A percentile compares a stretch with the other conserved stretches of the same genome.
Evolutionary conservation across 2,888 invertebrate species (phyloP).

Genomic region (Leucophora obtusa): DNA sequence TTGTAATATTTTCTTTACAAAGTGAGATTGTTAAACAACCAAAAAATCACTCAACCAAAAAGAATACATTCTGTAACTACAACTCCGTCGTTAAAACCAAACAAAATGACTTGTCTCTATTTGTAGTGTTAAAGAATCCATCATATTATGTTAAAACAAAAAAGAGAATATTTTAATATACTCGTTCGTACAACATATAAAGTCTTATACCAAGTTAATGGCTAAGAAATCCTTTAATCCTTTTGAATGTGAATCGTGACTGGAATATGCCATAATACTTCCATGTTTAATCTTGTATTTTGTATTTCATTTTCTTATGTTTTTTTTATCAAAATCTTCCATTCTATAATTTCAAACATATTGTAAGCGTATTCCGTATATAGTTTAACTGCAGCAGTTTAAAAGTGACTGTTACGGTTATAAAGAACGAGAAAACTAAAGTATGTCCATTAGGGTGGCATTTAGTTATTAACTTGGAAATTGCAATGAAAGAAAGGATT

Average conservation of each 20-base stretch:
- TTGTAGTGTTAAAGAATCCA: slow-evolving; percentile 44
- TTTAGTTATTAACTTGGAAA: not conserved
- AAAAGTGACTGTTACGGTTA: not conserved
- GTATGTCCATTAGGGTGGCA: not conserved
- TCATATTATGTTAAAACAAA: slow-evolving; percentile 35
- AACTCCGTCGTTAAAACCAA: not conserved
- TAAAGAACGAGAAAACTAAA: not conserved
- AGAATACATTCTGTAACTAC: not conserved
- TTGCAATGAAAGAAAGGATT: not conserved
- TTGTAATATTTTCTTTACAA: not conserved
- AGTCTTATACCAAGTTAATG: slow-evolving; percentile 60
- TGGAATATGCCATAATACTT: slow-evolving; percentile 51
- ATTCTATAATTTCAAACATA: slow-evolving; percentile 8
- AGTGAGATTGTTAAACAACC: not conserved
- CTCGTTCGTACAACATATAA: slow-evolving; percentile 27
- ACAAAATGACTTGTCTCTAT: slow-evolving; percentile 40
- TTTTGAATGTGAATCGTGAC: slow-evolving; percentile 67
- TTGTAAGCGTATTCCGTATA: not conserved
- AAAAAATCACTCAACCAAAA: not conserved
- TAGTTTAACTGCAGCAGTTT: slow-evolving; percentile 1
- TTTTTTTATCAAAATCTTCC: not conserved
- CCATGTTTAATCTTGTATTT: slow-evolving; percentile 45
- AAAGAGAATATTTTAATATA: slow-evolving; percentile 50
- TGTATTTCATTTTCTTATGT: slow-evolving; percentile 5
- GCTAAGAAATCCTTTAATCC: slow-evolving; percentile 65